Conservation (phyloP, 2,888 invertebrate species). For the Leistus spinibarbis region DNA sequence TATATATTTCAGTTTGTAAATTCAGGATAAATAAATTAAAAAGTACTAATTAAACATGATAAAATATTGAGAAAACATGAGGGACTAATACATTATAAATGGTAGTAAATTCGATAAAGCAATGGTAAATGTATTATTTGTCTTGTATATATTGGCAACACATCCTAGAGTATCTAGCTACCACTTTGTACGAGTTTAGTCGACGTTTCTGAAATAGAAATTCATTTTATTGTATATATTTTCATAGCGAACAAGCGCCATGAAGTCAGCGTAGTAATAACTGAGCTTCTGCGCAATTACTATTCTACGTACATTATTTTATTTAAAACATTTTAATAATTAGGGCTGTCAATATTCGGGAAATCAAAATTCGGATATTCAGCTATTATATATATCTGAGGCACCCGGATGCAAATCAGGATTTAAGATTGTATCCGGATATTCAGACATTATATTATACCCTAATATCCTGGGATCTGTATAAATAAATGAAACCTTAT, state of each 20-base stretch:
- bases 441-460: too few relatives aligned
- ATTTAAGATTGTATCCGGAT: too few relatives aligned
- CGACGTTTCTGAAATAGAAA: conserved; percentile 25
- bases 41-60: neutral
- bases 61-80: neutral
- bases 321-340: too few relatives aligned
- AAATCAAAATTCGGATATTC: too few relatives aligned
- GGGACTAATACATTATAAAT: neutral
- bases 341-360: too few relatives aligned
- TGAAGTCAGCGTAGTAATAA: neutral
- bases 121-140: neutral
- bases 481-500: too few relatives aligned
- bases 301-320: too few relatives aligned
- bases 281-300: too few relatives aligned
- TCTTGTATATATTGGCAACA: neutral
- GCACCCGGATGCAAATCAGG: too few relatives aligned
- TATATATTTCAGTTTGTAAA: neutral
- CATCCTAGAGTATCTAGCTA: neutral
- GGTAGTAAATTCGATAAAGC: neutral
- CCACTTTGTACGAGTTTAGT: conserved; percentile 1
- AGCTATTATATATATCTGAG: too few relatives aligned
- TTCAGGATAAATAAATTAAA: neutral
- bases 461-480: too few relatives aligned
- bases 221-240: neutral
- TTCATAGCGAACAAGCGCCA: neutral